Percentiles rank a stretch among this genome's conserved stretches.
Conservation (phyloP, 2,113 vertebrate species). For the Halichoeres trimaculatus region DNA sequence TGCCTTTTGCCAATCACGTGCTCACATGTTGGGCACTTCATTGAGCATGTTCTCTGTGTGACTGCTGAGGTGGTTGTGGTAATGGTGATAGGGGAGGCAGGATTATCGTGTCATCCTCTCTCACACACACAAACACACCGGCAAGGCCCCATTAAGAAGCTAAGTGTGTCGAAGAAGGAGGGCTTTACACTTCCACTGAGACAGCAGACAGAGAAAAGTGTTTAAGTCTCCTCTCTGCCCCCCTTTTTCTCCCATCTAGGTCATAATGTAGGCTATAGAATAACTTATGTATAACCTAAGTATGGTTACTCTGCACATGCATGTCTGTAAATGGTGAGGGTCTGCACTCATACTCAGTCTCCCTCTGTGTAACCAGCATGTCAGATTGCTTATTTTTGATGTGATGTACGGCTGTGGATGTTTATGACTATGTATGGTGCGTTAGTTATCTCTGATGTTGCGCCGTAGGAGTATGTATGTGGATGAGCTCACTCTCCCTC, state of each 20-base stretch:
- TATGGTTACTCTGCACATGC: constrained; percentile 24
- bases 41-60: constrained; percentile 15
- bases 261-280: constrained; percentile 72
- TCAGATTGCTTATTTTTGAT: neutral
- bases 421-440: neutral
- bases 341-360: neutral
- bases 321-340: constrained; percentile 21
- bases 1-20: constrained; percentile 12
- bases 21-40: constrained; percentile 32
- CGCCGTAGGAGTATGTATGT: constrained; percentile 27
- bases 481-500: constrained; percentile 69
- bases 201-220: constrained; percentile 65
- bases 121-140: constrained; percentile 13
- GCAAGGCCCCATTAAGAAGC: constrained; percentile 42
- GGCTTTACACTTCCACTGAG: constrained; percentile 40
- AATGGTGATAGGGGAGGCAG: constrained; percentile 16
- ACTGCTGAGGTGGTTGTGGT: constrained; percentile 26
- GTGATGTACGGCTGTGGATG: neutral
- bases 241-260: constrained; percentile 72
- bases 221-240: constrained; percentile 66
- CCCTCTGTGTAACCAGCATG: constrained; percentile 1
- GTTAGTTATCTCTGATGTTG: constrained; percentile 19
- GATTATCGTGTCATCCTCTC: constrained; percentile 41
- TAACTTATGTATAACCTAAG: constrained; percentile 42
- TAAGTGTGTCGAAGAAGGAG: constrained; percentile 55